Evolutionary conservation across 1,140 invertebrate species (phyloP), one percentile per base, ranked within the genome.

Genomic region (Bradysia coprophila): DNA sequence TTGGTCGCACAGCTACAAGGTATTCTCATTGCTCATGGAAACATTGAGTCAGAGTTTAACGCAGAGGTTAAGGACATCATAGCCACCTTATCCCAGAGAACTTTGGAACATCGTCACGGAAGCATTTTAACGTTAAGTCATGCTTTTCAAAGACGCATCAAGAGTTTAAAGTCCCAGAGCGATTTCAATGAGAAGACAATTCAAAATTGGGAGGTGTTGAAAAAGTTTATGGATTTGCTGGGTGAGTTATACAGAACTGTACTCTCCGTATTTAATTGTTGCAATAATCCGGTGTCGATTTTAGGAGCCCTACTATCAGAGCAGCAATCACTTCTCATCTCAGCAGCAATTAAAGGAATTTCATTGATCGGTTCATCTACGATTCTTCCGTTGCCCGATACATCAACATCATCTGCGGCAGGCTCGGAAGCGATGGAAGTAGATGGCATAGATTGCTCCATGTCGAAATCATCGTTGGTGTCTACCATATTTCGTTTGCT

Each of bases 351-450:
- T 1, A 59, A 60, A 44, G 58, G 57, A 44, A 48, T 57, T 21
- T 60, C 57, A 13, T 56, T 61, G 50, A 56, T 61, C 41, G 55
- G 57, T 42, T 59, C 56, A 40, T 45, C 48, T 13, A 53, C 53
- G 2, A 44, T 54, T 40, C 55, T 61, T 43, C 58, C 58, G 13
- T 56, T 60, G 39, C 50, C 56, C 4, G 48, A 38, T 16, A 8
- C 6, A 36, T 23, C 20, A 21, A 15, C 2, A 2, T 9, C 19
- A 2, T 6, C 2, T 19, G 36, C 3, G 18, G 36, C n/a, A 8
- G 36, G 36, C 13, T 16, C n/a, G n/a, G n/a, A 9, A 2, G 5
- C 38, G 55, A 42, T 57, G 45, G 49, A 53, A 21, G 41, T 42
- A 19, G 41, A 42, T 36, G 46, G 48, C 19, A 56, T 48, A 44